Percentiles rank a stretch among this genome's conserved stretches.
Conservation (phyloP, 2,797 vertebrate genomes). For the Xenentodon cancila region DNA sequence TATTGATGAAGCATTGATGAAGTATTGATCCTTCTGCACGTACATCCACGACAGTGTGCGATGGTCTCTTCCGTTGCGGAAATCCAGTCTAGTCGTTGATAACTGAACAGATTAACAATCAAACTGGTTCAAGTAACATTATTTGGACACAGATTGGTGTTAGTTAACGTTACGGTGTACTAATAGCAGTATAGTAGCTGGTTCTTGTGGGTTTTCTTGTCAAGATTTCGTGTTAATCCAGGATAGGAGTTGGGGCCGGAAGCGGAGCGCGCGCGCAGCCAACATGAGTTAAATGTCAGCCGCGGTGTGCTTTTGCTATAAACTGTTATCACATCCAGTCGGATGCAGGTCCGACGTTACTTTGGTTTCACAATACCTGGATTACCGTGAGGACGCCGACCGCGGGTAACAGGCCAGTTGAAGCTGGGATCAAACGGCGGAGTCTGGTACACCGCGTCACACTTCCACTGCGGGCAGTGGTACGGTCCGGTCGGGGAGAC, state of each 20-base stretch:
- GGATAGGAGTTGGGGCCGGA: no score
- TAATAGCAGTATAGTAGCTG: no score
- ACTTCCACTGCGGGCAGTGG: slow-evolving; percentile 78
- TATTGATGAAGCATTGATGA: no score
- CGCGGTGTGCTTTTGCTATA: neutral
- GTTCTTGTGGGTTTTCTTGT: no score
- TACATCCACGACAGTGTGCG: no score
- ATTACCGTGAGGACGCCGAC: neutral
- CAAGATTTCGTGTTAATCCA: no score
- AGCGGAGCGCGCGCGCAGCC: no score
- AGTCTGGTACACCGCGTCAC: slow-evolving; percentile 70
- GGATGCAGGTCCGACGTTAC: neutral
- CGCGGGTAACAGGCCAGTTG: slow-evolving; percentile 4
- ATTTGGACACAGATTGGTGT: no score
- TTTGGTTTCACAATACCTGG: slow-evolving; percentile 39
- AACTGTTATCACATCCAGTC: neutral
- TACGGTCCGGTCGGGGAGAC: slow-evolving; percentile 65
- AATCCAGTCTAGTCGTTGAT: neutral
- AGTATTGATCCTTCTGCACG: no score
- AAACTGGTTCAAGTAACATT: neutral
- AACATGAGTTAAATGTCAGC: neutral
- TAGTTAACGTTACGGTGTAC: no score
- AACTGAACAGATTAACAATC: neutral
- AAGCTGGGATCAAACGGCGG: slow-evolving; percentile 64
- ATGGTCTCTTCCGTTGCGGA: neutral